phyloP scores from a whole-genome alignment of 2,113 vertebrate genomes.

The Albula glossodonta region DNA sequence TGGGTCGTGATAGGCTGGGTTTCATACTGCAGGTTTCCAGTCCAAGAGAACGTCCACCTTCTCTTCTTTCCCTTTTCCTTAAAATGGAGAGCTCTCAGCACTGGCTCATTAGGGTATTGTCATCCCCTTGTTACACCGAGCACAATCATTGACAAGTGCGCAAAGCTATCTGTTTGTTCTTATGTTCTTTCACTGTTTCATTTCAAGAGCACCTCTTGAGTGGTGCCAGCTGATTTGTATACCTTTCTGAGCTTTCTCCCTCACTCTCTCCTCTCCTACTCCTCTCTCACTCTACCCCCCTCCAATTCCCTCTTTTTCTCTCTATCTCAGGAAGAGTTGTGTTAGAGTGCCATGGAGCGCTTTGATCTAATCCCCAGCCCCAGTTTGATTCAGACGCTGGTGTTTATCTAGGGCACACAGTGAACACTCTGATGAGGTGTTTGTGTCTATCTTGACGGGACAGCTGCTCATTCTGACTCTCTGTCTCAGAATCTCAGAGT shows the following conservation, averaged over 20 bases:
- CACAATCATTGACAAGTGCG: too few species aligned
- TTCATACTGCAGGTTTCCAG: neutral
- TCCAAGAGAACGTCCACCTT: neutral
- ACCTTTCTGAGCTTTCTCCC: neutral
- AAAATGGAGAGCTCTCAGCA: neutral
- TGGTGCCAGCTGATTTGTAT: neutral
- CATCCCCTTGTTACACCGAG: neutral
- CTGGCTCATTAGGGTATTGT: neutral
- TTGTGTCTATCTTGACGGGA: neutral
- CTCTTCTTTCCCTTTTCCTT: neutral
- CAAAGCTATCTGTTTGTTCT: neutral
- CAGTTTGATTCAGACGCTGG: neutral
- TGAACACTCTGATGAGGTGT: neutral
- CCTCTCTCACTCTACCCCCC: neutral
- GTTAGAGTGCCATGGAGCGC: neutral
- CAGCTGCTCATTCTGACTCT: neutral
- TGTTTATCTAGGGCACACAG: neutral
- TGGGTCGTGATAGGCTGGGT: neutral
- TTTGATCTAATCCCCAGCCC: neutral
- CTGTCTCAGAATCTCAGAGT: too few species aligned
- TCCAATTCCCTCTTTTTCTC: neutral
- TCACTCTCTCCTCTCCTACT: neutral
- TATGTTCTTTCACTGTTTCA: neutral
- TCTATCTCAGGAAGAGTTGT: neutral
- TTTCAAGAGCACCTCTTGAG: constrained; percentile 1